Evolutionary conservation across 2,113 vertebrate genomes (phyloP).

Genomic region (Drymodes brunneopygia): DNA sequence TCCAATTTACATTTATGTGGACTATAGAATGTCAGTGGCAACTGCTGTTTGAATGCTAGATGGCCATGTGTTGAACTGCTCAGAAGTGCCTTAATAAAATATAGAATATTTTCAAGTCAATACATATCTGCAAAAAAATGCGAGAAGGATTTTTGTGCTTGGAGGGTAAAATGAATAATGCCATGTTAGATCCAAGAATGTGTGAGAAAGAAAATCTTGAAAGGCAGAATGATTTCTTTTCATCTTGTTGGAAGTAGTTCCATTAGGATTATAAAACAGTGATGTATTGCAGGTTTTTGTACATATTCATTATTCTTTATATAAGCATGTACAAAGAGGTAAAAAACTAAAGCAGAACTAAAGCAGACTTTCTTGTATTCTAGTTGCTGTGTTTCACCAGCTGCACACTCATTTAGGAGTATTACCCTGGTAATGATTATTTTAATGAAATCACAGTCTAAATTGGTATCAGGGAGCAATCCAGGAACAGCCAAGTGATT

Average conservation of each 20-base stretch:
- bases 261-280: neutral
- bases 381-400: neutral
- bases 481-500: neutral
- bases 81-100: neutral
- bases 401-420: neutral
- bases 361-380: neutral
- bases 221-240: neutral
- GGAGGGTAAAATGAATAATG: neutral
- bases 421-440: constrained; percentile 6
- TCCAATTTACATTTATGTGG: neutral
- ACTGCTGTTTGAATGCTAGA: neutral
- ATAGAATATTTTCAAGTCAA: neutral
- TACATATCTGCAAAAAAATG: neutral
- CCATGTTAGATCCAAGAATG: neutral
- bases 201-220: neutral
- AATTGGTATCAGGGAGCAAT: constrained; percentile 6
- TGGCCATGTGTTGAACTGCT: neutral
- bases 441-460: constrained; percentile 26
- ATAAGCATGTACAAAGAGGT: neutral
- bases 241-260: neutral
- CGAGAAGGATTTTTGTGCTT: neutral
- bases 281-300: neutral
- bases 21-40: neutral
- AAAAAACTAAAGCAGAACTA: neutral
- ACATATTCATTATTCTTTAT: constrained; percentile 8